Percentiles rank a stretch among this genome's conserved stretches.
Conservation (phyloP, 1,140 invertebrate genomes). For the Drosophila bocki region DNA sequence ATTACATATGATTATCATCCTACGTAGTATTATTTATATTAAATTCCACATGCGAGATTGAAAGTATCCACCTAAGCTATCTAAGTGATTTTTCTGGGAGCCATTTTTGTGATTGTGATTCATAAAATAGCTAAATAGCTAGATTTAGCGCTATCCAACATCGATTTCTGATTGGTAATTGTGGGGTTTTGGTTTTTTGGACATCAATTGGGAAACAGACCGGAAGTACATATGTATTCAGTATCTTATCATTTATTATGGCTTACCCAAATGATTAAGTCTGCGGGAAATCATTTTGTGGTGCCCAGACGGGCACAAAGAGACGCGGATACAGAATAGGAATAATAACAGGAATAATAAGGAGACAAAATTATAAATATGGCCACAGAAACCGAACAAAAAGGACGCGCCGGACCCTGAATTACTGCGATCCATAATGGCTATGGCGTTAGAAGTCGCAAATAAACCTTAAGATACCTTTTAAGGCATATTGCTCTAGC, state of each 20-base stretch:
- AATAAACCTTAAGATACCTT: no score
- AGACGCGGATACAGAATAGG: background rate
- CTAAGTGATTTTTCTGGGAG: background rate
- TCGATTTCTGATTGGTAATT: slow-evolving; percentile 1
- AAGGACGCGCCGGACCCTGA: no score
- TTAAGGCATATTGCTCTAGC: no score
- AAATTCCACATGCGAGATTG: background rate
- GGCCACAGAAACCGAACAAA: no score
- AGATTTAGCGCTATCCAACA: background rate
- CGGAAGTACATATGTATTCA: background rate
- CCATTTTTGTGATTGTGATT: slow-evolving; percentile 18
- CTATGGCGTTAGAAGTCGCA: no score
- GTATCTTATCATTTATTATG: slow-evolving; percentile 10
- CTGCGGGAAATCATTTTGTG: background rate
- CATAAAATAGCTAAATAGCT: slow-evolving; percentile 1
- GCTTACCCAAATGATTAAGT: slow-evolving; percentile 2
- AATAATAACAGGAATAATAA: no score
- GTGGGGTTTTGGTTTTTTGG: background rate
- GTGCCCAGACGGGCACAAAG: no score
- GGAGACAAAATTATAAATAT: no score
- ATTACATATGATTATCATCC: slow-evolving; percentile 53
- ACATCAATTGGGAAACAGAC: background rate
- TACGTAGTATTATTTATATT: slow-evolving; percentile 7
- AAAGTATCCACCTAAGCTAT: background rate
- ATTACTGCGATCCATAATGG: no score